Evolutionary conservation across 1,140 invertebrate species (phyloP), one percentile per base, ranked within the genome.

Genomic region (Archivesica marissinica): DNA sequence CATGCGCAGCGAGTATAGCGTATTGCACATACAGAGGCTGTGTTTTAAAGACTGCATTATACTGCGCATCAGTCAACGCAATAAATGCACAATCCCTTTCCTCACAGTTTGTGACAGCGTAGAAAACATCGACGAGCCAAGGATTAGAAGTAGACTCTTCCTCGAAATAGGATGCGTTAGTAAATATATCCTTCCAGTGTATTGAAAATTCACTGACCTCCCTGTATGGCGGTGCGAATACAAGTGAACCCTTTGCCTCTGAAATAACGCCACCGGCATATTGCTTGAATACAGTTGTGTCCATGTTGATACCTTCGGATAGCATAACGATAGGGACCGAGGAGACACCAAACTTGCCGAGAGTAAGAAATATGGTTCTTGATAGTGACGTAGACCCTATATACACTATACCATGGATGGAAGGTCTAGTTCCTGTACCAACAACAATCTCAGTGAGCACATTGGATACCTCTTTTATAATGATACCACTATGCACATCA

Each of bases 121-220:
- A 11, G 20, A 39, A 86, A 1, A 81, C 77, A 54, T 86, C 72
- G 6, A 15, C n/a, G 0, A 86, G 41, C 74, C 78, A 86, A 9
- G 52, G 74, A 54, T 86, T 86, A 0, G 61, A 56, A 0, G 25
- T 4, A 13, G 44, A 25, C 28, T 82, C 78, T 39, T 68, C 25
- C 0, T 75, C 13, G 25, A 86, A 59, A 1, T 4, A 17, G 1
- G 78, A 44, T n/a, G 41, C 41, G 44, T 86, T 83, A 7, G 50
- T 82, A 59, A 86, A 86, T 6, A 78, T 70, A 33, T 25, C 23
- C 47, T 38, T 77, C 85, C 85, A 86, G 50, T 86, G 74, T 3
- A 9, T 33, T 35, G 25, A 41, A 76, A 86, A 86, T 72, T 86
- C 75, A 13, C 23, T 15, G 20, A 86, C 33, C 9, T 56, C 17